A percentile compares a stretch with the other conserved stretches of the same genome.
Evolutionary conservation across 1,140 invertebrate genomes (phyloP).

Genomic region (Ruditapes philippinarum): DNA sequence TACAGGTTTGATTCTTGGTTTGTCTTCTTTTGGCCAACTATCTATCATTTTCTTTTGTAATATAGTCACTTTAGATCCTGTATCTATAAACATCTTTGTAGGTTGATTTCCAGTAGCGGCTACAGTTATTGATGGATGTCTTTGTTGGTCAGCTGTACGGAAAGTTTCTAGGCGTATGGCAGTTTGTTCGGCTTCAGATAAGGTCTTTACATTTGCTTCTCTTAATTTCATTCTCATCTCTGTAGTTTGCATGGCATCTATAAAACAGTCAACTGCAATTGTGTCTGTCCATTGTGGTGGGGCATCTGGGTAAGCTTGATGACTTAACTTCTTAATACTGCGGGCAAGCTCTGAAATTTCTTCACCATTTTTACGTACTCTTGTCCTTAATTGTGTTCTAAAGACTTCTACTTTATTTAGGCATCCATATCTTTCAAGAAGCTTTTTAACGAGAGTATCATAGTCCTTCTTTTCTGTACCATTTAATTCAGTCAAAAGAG

Average conservation of each 20-base stretch:
- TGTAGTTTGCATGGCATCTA: too few relatives aligned
- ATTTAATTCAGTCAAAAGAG: background rate
- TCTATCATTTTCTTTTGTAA: background rate
- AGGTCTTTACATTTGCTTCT: too few relatives aligned
- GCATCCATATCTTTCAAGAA: background rate
- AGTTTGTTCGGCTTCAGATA: too few relatives aligned
- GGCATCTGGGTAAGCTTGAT: background rate
- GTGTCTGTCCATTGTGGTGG: background rate
- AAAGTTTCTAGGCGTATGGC: too few relatives aligned
- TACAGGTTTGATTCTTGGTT: background rate
- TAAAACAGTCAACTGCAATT: background rate
- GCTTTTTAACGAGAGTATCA: background rate
- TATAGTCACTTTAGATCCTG: background rate
- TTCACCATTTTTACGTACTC: background rate
- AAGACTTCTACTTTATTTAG: background rate
- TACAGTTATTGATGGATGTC: background rate
- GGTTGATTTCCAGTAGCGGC: background rate
- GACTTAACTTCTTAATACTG: constrained; percentile 8
- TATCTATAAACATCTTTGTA: background rate
- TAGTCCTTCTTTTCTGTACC: background rate
- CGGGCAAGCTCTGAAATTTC: background rate
- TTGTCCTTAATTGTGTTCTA: background rate
- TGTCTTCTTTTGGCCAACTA: background rate
- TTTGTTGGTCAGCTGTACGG: background rate
- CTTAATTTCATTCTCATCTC: too few relatives aligned